phyloP scores from a whole-genome alignment of 2,888 invertebrate genomes.

The Timema podura region DNA sequence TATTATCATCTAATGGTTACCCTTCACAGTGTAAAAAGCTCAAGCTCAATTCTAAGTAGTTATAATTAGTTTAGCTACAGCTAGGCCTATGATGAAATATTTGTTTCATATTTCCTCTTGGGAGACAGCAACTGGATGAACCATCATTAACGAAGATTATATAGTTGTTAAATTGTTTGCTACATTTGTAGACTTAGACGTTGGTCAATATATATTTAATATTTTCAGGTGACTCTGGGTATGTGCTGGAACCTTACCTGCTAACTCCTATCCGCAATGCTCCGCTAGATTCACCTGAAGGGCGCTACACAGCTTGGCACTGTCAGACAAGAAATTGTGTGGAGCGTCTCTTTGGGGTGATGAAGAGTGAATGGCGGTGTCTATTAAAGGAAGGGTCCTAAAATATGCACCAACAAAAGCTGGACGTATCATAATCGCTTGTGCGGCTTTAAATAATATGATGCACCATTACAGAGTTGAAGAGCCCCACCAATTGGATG shows the following conservation, averaged over 20 bases:
- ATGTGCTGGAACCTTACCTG: not conserved
- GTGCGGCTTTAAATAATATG: constrained; percentile 10
- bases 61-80: too few relatives aligned
- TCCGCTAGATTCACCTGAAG: not conserved
- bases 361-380: constrained; percentile 4
- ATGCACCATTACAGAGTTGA: not conserved
- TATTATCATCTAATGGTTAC: too few relatives aligned
- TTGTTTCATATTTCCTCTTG: too few relatives aligned
- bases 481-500: not conserved
- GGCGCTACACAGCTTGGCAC: not conserved
- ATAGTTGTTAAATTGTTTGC: too few relatives aligned
- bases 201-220: too few relatives aligned
- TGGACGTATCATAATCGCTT: not conserved
- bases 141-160: too few relatives aligned
- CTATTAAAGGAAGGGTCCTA: not conserved
- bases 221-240: constrained; percentile 5
- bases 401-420: not conserved
- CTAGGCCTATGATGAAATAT: too few relatives aligned
- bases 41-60: too few relatives aligned
- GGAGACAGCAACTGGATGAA: too few relatives aligned
- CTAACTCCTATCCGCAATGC: not conserved
- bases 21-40: too few relatives aligned
- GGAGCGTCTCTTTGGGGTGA: constrained; percentile 1
- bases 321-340: not conserved
- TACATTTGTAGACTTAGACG: too few relatives aligned